Evolutionary conservation across 1,140 invertebrate genomes (phyloP), one percentile per base, ranked within the genome.

Genomic region (Lethocerus indicus): DNA sequence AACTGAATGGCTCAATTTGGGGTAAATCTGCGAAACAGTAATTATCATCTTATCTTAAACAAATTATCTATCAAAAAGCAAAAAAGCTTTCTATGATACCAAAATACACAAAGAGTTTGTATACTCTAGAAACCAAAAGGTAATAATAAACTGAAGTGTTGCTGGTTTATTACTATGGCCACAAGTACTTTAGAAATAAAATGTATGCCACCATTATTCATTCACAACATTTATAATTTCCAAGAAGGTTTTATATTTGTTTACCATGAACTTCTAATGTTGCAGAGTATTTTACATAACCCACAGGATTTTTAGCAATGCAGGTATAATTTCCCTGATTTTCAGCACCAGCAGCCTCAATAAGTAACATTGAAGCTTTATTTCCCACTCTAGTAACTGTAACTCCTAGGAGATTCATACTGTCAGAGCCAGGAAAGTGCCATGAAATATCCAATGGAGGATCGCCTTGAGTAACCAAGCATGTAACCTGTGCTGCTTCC

Each of bases 391-490:
- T 54, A 9, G 46, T 54, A 18, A 50, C 50, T 1, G 50, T 42
- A 7, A 56, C 49, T 2, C 55, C 55, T 59, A 60, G 60, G 42
- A 62, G 59, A 37, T 53, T 43, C 13, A 49, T 24, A 32, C 36
- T 27, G n/a, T n/a, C n/a, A 29, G 65, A 54, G 14, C 65, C 70
- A 27, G 72, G 67, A 36, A 68, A 66, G 25, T 56, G 69, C 81
- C 81, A 86, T 52, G 67, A 67, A 47, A 83, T 74, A 53, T 68
- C 68, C 47, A 84, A 70, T 44, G 81, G 81, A 56, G 73, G 70
- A 63, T 84, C 81, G 29, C 81, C 81, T 57, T 83, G 79, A 36
- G 67, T 66, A 2, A 83, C 67, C 14, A 72, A 64, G 55, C 79
- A 75, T 27, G 71, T 68, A 9, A 74, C 61, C 7, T 73, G 72